Evolutionary conservation across 1,140 invertebrate genomes (phyloP).

Genomic region (Cyclargus thomasi): DNA sequence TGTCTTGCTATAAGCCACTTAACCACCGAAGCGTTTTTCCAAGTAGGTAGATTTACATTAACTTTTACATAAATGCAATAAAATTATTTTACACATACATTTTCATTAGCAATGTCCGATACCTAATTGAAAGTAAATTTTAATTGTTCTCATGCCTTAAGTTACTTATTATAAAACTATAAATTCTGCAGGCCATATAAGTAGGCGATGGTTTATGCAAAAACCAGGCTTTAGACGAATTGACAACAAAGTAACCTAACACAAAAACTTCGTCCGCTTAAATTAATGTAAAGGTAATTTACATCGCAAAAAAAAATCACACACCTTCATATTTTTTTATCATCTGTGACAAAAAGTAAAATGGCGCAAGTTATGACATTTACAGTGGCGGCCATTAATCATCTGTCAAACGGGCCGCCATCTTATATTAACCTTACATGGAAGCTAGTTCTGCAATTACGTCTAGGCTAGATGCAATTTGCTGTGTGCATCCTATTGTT

Average conservation of each 20-base stretch:
- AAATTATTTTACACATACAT: too few species aligned
- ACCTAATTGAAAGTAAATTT: too few species aligned
- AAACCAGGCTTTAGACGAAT: not conserved
- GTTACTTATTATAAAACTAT: not conserved
- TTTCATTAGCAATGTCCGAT: too few species aligned
- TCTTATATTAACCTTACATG: constrained; percentile 47
- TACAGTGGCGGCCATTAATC: constrained; percentile 41
- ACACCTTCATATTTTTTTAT: not conserved
- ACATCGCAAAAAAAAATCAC: constrained; percentile 23
- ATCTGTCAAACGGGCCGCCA: constrained; percentile 46
- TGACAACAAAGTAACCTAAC: not conserved
- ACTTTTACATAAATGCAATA: too few species aligned
- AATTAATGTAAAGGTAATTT: not conserved
- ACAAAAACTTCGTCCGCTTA: not conserved
- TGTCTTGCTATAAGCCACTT: too few species aligned
- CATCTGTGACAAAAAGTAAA: constrained; percentile 34
- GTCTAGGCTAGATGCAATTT: constrained; percentile 22
- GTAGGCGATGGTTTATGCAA: not conserved
- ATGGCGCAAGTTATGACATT: constrained; percentile 41
- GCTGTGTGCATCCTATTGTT: constrained; percentile 26
- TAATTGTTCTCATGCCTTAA: too few species aligned
- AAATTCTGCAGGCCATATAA: not conserved
- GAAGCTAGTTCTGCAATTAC: constrained; percentile 28
- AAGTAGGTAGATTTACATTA: too few species aligned
- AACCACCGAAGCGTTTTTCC: too few species aligned